Base-by-base conservation (phyloP, 2,113 vertebrate genomes). In the Hemicordylus capensis region DNA sequence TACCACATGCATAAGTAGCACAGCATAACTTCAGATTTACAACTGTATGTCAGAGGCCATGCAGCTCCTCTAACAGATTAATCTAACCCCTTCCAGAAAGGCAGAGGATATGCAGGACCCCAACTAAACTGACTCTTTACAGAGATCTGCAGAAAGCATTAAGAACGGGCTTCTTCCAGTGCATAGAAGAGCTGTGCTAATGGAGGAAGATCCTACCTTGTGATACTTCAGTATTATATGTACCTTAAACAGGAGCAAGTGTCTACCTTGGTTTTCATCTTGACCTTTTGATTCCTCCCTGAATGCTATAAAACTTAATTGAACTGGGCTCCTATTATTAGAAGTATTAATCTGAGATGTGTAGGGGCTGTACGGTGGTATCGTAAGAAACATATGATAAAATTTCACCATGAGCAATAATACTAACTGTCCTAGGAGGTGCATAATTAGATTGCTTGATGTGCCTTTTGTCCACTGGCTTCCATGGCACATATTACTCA, bases 361-460 rank as follows among this genome's bases (percentile, higher is more conserved):
- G 26, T 42, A 42, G 56, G 46, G 22, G 24, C 1, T 84, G 37
- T 76, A 48, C 72, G 76, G 15, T 58, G 1, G 59, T 54, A 44
- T 24, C 12, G 20, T 82, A 34, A 39, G 0, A 78, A 54, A 83
- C 26, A 11, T 66, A 74, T 72, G 66, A 89, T 31, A 24, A 83
- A 87, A 34, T 70, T 4, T 81, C 48, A 64, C 9, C 15, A 37
- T 79, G 46, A 84, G 6, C 17, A 76, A 44, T 39, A 86, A 46
- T 46, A 48, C 31, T 11, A 7, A 80, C 24, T 26, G 61, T 39
- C 37, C 51, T 61, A 39, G 31, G 7, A 83, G 80, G 12, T 66
- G 34, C 80, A 74, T 80, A 78, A 76, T 80, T 80, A 63, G 84
- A n/a, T 66, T 75, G 64, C 72, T 82, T 66, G 66, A 80, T 51